Evolutionary conservation across 2,113 vertebrate genomes (phyloP).

Genomic region (Anhinga anhinga): DNA sequence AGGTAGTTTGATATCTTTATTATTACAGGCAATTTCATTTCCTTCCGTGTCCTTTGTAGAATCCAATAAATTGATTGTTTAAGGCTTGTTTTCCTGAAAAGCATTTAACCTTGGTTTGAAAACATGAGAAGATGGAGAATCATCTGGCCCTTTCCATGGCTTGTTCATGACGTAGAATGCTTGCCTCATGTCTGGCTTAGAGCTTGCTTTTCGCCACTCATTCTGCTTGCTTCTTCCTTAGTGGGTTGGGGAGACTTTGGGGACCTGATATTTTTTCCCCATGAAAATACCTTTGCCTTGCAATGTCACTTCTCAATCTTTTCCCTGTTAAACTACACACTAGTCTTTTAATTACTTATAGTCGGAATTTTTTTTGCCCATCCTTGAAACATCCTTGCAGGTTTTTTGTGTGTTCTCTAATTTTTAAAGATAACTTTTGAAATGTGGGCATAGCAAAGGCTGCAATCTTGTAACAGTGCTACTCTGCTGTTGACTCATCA

Average conservation of each 20-base stretch:
- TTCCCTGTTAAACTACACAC: background rate
- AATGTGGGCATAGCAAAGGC: background rate
- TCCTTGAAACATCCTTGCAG: background rate
- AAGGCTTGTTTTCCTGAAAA: background rate
- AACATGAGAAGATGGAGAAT: background rate
- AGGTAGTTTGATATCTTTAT: background rate
- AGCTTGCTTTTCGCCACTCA: background rate
- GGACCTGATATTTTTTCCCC: background rate
- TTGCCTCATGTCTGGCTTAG: rapidly evolving
- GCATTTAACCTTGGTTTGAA: background rate
- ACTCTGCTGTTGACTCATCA: background rate
- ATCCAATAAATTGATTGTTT: background rate
- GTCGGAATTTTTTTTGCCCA: background rate
- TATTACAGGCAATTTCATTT: background rate
- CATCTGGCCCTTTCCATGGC: background rate
- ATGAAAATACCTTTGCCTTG: background rate
- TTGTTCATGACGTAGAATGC: background rate
- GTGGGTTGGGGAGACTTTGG: background rate
- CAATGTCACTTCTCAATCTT: background rate
- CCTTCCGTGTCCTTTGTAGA: background rate
- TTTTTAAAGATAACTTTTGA: background rate
- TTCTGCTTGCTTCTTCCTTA: background rate
- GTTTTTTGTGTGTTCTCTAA: background rate
- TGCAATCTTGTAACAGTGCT: background rate
- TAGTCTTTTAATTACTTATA: background rate